Evolutionary conservation across 2,888 invertebrate species (phyloP), one percentile per base, ranked within the genome.

Genomic region (Megastigmus dorsalis): DNA sequence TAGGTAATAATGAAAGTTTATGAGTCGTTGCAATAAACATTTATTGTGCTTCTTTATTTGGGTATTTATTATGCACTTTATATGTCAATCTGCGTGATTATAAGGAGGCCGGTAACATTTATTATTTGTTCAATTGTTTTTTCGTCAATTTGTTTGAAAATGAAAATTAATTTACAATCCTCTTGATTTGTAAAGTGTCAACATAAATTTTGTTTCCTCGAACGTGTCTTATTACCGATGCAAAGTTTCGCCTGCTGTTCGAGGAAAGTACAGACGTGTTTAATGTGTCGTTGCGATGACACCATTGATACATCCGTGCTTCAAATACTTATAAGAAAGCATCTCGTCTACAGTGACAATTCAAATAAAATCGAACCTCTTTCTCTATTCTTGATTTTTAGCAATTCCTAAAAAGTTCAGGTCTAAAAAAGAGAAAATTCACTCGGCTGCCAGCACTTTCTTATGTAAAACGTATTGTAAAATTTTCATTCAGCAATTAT

Each of bases 171-270:
- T 65, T 66, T 15, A 48, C 15, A n/a, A 3, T 33, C 13, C 36
- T 50, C 30, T 2, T 23, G 10, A 33, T 50, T 43, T 30, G 15
- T 6, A 18, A n/a, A n/a, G n/a, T n/a, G 20, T 10, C 33, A n/a
- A 23, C 18, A 18, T 41, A 65, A 38, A 54, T 41, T 54, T 13
- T 1, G n/a, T 30, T 18, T 52, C 10, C 13, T 3, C 7, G 23
- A 38, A 36, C 23, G 57, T 48, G n/a, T 18, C 50, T 67, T 28
- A 59, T 55, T 18, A 3, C 43, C 26, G 30, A 43, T 13, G 48
- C 52, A 23, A 72, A 72, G 41, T 72, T 63, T 72, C 50, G 30
- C 48, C 30, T 30, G 20, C 30, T 48, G 48, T 59, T 52, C 48
- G 26, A 7, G 9, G 33, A 73, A 66, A 45, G 13, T 48, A 60